These are phyloP conservation scores for Margarornis squamiger DNA, from an alignment of 2,797 vertebrate species.

Conservation along the genomic window DNA sequence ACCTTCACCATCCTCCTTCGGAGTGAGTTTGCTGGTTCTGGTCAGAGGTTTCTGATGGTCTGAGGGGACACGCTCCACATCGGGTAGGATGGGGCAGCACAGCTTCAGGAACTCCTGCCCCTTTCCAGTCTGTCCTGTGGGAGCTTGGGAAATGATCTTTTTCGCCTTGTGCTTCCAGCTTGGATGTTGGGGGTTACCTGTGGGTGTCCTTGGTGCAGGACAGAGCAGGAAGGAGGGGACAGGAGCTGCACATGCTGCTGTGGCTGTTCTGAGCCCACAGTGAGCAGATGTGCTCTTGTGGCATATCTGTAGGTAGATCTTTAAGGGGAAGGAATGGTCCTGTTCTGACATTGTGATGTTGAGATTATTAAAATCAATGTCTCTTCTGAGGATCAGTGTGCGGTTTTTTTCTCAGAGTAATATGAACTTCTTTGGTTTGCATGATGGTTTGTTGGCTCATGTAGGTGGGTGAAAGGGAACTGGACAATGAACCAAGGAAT, in stretches of 20 bases:
- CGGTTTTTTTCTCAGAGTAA: neutral
- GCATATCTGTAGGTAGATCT: accelerated
- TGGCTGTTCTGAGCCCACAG: neutral
- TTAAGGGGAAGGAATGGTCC: neutral
- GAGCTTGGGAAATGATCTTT: neutral
- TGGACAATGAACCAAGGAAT: neutral
- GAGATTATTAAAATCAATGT: neutral
- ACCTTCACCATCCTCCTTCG: accelerated
- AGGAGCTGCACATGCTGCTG: neutral
- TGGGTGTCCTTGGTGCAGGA: neutral
- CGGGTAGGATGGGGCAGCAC: neutral
- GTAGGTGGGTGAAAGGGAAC: neutral
- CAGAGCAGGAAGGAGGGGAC: accelerated
- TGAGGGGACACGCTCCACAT: neutral
- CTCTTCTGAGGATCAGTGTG: neutral
- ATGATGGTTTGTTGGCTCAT: neutral
- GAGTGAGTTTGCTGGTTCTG: neutral
- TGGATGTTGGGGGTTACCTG: neutral
- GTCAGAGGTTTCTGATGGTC: neutral
- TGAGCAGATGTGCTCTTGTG: neutral
- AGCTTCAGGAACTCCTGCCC: neutral
- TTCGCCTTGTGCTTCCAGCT: neutral
- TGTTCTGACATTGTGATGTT: neutral
- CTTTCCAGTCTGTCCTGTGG: too few relatives aligned
- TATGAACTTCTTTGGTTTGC: neutral